phyloP scores from a whole-genome alignment of 2,113 vertebrate genomes.

The Piaya cayana region DNA sequence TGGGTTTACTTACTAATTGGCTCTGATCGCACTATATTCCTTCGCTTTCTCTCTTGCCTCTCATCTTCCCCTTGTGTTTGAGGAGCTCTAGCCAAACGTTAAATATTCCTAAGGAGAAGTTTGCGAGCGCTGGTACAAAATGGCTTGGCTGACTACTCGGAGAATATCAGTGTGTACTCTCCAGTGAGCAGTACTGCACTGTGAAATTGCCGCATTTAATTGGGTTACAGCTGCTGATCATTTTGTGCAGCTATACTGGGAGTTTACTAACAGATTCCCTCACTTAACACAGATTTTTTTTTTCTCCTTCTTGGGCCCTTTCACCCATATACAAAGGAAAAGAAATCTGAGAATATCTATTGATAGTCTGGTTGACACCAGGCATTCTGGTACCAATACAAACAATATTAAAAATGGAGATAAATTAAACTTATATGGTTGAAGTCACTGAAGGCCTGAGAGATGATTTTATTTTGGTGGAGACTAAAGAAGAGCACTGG shows the following conservation, averaged over 20 bases:
- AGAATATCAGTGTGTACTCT: background rate
- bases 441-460: background rate
- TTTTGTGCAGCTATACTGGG: constrained; percentile 55
- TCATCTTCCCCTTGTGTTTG: constrained; percentile 32
- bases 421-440: background rate
- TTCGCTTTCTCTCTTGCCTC: constrained; percentile 22
- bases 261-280: constrained; percentile 46
- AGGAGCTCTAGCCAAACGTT: constrained; percentile 47
- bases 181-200: constrained; percentile 34
- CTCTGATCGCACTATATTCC: background rate
- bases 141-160: background rate
- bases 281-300: background rate
- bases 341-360: background rate
- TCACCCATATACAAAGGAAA: background rate
- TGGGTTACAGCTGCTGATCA: constrained; percentile 72
- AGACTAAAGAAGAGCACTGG: background rate
- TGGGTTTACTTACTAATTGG: constrained; percentile 49
- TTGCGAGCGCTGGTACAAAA: constrained; percentile 1
- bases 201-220: constrained; percentile 53
- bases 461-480: background rate
- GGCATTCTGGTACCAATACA: background rate
- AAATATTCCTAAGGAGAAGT: constrained; percentile 50
- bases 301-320: constrained; percentile 34
- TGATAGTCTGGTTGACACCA: background rate
- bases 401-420: background rate